phyloP scores from a whole-genome alignment of 35 echinoderm and acorn worm species.

The Ophioderma brevispina region DNA sequence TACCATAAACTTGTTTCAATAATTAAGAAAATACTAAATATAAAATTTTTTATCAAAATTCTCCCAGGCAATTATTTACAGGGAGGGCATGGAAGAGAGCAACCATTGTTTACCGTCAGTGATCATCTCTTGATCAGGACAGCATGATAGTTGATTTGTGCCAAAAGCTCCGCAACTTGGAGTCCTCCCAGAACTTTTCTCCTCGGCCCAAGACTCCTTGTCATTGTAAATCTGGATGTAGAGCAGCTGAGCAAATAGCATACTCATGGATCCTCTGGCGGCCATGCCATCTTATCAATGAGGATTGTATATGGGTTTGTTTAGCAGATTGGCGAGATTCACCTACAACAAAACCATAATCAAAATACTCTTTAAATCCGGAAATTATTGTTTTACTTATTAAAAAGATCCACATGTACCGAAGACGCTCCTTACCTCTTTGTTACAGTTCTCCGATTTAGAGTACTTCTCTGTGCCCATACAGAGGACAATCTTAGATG shows the following conservation, averaged over 20 bases:
- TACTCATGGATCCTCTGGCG: constrained; percentile 97
- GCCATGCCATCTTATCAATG: constrained; percentile 83
- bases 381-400: neutral
- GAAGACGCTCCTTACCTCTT: constrained; percentile 61
- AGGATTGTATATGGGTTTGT: constrained; percentile 97
- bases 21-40: neutral
- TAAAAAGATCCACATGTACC: constrained; percentile 87
- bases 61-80: neutral
- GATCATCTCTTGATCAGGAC: constrained; percentile 77
- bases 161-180: constrained; percentile 78
- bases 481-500: constrained; percentile 85
- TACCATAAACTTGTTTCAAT: neutral
- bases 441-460: constrained; percentile 94
- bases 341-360: constrained; percentile 42
- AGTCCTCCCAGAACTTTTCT: constrained; percentile 95
- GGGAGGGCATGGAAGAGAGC: neutral
- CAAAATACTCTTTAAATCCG: neutral
- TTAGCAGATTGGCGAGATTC: constrained; percentile 91
- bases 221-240: constrained; percentile 93
- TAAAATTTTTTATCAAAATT: neutral
- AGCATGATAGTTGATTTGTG: constrained; percentile 87
- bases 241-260: constrained; percentile 95
- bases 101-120: constrained; percentile 66
- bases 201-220: constrained; percentile 83
- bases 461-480: constrained; percentile 94